phyloP scores from a whole-genome alignment of 92 coral and sea anemone species.

The Plumapathes pennacea region DNA sequence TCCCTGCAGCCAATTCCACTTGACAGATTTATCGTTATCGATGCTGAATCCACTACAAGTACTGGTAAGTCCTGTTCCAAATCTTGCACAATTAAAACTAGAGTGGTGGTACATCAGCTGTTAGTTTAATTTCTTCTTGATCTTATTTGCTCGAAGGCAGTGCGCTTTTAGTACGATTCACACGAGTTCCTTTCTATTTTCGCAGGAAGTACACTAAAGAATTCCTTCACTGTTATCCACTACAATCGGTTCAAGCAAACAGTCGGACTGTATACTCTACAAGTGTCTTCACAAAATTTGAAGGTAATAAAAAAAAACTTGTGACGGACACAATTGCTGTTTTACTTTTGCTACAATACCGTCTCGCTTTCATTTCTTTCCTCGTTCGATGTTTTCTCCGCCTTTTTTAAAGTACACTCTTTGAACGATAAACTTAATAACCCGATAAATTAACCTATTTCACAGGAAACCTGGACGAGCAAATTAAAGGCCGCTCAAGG shows the following conservation, averaged over 20 bases:
- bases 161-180: background rate
- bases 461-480: constrained; percentile 91
- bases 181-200: background rate
- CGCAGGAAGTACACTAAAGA: constrained; percentile 86
- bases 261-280: constrained; percentile 84
- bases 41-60: constrained; percentile 85
- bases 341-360: too few species aligned
- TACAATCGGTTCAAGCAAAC: constrained; percentile 97
- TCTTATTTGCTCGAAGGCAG: too few species aligned
- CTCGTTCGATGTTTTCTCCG: too few species aligned
- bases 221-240: constrained; percentile 86
- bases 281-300: constrained; percentile 91
- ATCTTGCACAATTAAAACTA: too few species aligned
- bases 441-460: background rate
- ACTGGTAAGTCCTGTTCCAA: constrained; percentile 36
- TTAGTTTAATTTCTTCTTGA: too few species aligned
- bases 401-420: too few species aligned
- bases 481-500: constrained; percentile 84
- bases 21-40: constrained; percentile 91
- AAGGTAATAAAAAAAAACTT: too few species aligned
- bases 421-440: too few species aligned
- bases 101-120: too few species aligned
- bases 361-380: too few species aligned
- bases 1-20: constrained; percentile 95
- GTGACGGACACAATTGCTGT: too few species aligned